Evolutionary conservation across 2,113 vertebrate genomes (phyloP).

Genomic region (Xenotilapia longispinis): DNA sequence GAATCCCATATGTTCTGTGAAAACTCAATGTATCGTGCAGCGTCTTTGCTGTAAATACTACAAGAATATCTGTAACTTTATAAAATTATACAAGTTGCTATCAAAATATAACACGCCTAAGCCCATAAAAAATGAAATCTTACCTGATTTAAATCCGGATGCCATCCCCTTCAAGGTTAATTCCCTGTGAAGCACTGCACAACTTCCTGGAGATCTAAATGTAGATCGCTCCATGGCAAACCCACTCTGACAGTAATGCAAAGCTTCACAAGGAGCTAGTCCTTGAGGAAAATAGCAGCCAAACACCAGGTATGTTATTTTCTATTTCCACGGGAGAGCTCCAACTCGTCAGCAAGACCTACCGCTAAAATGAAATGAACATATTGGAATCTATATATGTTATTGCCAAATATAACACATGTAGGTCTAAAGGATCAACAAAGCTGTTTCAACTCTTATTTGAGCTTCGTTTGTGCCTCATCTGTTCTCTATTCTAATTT

Average conservation of each 20-base stretch:
- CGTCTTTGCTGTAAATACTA: not conserved
- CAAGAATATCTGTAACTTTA: not conserved
- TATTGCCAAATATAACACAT: not conserved
- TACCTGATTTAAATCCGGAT: not conserved
- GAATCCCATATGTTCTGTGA: fast-evolving
- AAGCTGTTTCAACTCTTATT: not conserved
- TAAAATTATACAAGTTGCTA: not conserved
- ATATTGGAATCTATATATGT: not conserved
- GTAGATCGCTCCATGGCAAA: not conserved
- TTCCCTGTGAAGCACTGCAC: not conserved
- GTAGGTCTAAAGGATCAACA: not conserved
- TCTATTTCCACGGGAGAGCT: not conserved
- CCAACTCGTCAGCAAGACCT: not conserved
- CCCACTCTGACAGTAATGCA: not conserved
- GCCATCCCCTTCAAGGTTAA: not conserved
- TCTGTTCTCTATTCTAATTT: not conserved
- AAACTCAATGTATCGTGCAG: not conserved
- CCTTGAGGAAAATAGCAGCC: not conserved
- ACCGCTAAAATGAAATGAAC: not conserved
- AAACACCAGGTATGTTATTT: not conserved
- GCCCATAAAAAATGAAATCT: not conserved
- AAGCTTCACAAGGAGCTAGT: not conserved
- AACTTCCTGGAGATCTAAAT: not conserved
- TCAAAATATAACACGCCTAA: not conserved
- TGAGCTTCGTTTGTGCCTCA: not conserved